Base-by-base conservation (phyloP, 2,888 invertebrate species). In the Laspeyria flexula region DNA sequence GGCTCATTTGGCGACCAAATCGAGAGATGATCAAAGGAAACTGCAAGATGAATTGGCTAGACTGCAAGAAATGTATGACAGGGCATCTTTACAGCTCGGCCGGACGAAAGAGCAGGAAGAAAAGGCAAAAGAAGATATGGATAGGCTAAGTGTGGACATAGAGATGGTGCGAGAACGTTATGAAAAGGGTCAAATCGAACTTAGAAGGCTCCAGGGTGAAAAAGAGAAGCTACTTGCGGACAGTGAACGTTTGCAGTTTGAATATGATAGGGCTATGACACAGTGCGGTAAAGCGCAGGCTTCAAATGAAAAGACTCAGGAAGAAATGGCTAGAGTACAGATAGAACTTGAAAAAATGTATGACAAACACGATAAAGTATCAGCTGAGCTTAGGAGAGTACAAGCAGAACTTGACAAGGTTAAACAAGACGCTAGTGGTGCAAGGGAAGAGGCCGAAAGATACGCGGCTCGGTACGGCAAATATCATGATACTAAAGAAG, bases 31-130 rank as follows among this genome's bases (percentile, higher is more conserved):
- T 70, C 94, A 96, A 62, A 94, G 97, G 31, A 97, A 97, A 83
- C 88, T 96, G 12, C 97, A 97, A 85, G 97, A 98, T 67, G 98
- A 98, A 81, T 92, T 96, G 64, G 94, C 96, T 42, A 94, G 97
- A 55, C 87, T 97, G 44, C 97, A 98, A 83, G 98, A 98, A 89
- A 95, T 97, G 93, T 97, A 97, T 79, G 97, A 98, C 73, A 94
- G 98, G 60, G 96, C 97, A 11, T 95, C 96, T 9, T 92, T 98
- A 68, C 97, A 98, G 81, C 91, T 98, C 18, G 95, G 95, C 49
- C 94, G 98, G 66, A 95, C 96, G 43, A 97, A 97, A 84, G 98
- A 98, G 85, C 94, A 95, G 71, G 98, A 98, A 89, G 98, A 98
- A 68, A 98, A 98, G 81, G 96, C 96, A 21, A 97, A 97, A 74